Conservation (phyloP, 2,113 vertebrate genomes). For the Myotis davidii region DNA sequence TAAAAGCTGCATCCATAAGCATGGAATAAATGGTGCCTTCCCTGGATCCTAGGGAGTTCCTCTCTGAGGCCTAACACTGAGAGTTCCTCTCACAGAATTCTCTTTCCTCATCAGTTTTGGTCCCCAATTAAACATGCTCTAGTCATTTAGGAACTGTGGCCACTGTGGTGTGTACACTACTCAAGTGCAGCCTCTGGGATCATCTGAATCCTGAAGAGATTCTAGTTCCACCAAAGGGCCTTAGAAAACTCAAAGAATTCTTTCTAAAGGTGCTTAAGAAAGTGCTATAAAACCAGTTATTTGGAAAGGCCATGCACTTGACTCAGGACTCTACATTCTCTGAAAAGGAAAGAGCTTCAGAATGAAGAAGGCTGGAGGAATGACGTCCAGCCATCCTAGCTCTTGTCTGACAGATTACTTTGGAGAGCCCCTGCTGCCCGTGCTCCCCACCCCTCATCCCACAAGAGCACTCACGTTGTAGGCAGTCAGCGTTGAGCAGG, state of each 20-base stretch:
- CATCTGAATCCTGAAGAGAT: slow-evolving; percentile 33
- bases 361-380: background rate
- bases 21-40: background rate
- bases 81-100: background rate
- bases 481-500: slow-evolving; percentile 96
- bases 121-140: background rate
- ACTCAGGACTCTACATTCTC: background rate
- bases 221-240: background rate
- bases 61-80: background rate
- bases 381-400: background rate
- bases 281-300: background rate
- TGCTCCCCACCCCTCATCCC: background rate
- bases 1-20: slow-evolving; percentile 30
- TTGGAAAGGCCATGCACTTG: background rate
- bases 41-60: background rate
- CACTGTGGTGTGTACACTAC: background rate
- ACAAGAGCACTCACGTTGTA: slow-evolving; percentile 93
- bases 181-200: background rate
- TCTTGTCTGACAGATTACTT: background rate
- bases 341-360: background rate
- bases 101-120: background rate
- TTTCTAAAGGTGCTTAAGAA: slow-evolving; percentile 17
- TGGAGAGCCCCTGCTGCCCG: background rate
- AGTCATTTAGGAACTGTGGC: background rate
- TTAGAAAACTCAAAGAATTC: background rate